Evolutionary conservation across 2,888 invertebrate genomes (phyloP).

Genomic region (Cosmopolites sordidus): DNA sequence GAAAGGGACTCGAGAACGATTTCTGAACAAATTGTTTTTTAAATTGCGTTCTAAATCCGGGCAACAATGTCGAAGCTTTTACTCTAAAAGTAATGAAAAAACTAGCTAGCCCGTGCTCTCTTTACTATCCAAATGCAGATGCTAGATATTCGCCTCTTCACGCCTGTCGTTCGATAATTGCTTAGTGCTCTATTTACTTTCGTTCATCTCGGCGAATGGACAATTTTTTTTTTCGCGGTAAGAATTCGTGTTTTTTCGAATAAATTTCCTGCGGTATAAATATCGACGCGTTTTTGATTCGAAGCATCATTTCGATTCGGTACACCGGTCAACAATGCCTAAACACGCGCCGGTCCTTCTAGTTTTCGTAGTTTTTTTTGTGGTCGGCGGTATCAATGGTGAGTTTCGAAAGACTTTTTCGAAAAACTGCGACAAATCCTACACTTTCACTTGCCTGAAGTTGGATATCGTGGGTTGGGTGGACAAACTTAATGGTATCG

Average conservation of each 20-base stretch:
- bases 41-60: slow-evolving; percentile 15
- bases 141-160: slow-evolving; percentile 20
- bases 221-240: slow-evolving; percentile 11
- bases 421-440: slow-evolving; percentile 54
- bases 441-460: slow-evolving; percentile 73
- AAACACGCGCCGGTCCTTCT: neutral
- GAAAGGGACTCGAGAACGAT: slow-evolving; percentile 7
- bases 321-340: neutral
- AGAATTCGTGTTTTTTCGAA: slow-evolving; percentile 13
- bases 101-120: slow-evolving; percentile 10
- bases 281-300: slow-evolving; percentile 5
- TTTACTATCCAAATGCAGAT: slow-evolving; percentile 14
- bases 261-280: slow-evolving; percentile 20
- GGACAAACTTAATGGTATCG: slow-evolving; percentile 67
- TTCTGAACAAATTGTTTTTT: slow-evolving; percentile 15
- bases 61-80: slow-evolving; percentile 16
- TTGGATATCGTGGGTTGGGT: slow-evolving; percentile 72
- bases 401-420: slow-evolving; percentile 44
- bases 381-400: slow-evolving; percentile 32
- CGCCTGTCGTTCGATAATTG: slow-evolving; percentile 19
- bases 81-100: slow-evolving; percentile 11
- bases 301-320: slow-evolving; percentile 6
- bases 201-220: slow-evolving; percentile 17
- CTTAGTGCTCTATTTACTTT: slow-evolving; percentile 23
- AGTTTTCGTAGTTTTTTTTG: neutral